Evolutionary conservation across 2,113 vertebrate species (phyloP).

Genomic region (Plestiodon gilberti): DNA sequence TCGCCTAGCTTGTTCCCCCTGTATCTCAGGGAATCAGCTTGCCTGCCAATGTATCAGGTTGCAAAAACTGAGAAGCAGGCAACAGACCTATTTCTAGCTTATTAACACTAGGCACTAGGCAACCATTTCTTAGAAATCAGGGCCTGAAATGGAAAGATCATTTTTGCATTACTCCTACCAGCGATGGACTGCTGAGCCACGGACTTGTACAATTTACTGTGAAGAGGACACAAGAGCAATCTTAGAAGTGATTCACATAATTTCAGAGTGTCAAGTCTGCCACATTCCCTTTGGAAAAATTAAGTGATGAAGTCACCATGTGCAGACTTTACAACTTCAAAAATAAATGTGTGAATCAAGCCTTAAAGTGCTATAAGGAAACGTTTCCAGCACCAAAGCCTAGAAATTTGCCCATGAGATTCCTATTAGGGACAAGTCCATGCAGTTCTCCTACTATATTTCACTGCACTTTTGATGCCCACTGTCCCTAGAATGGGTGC

Average conservation of each 20-base stretch:
- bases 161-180: constrained; percentile 24
- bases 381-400: background rate
- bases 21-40: constrained; percentile 19
- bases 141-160: background rate
- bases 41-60: constrained; percentile 54
- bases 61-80: constrained; percentile 55
- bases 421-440: constrained; percentile 12
- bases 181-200: background rate
- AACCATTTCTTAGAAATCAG: constrained; percentile 59
- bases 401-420: background rate
- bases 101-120: constrained; percentile 18
- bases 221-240: fast-evolving
- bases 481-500: constrained; percentile 15
- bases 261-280: background rate
- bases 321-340: background rate
- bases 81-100: constrained; percentile 43
- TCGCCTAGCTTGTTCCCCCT: constrained; percentile 49
- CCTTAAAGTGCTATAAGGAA: background rate
- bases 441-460: background rate
- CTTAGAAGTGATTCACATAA: background rate
- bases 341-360: background rate
- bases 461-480: constrained; percentile 1
- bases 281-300: background rate
- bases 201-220: background rate
- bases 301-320: background rate